Evolutionary conservation across 2,113 vertebrate species (phyloP), one percentile per base, ranked within the genome.

Genomic region (Aptenodytes forsteri): DNA sequence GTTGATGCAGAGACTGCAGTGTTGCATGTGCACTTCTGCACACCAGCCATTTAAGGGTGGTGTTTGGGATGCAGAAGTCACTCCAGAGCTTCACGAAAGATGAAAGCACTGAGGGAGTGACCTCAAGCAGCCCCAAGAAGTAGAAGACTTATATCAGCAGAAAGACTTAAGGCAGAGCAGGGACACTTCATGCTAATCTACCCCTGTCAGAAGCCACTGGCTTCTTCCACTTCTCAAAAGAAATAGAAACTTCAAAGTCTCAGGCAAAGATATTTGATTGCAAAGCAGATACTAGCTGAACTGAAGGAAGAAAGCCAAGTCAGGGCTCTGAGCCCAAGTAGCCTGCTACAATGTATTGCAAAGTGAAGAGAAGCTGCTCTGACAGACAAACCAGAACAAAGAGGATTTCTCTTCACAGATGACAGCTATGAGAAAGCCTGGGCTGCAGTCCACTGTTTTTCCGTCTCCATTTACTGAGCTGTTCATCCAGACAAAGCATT

Each of bases 401-500:
- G 11, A 47, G 19, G 20, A 55, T 62, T 76, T 65, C 88, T 90
- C 30, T 47, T 47, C 47, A 20, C 44, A 82, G 46, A 54, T 47
- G 55, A 75, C 61, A 87, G 90, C 62, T 83, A 21, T 11, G 16
- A 81, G 72, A 50, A 87, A 81, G 44, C 32, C 80, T 65, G 38
- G 87, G 76, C 67, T 76, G 65, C 55, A 65, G 47, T 4, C 56
- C 59, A 10, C 50, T 30, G 29, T 38, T 62, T 29, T 75, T 49
- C 55, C 20, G 3, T 61, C 55, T 4, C 30, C 34, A 4, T 75
- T 44, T 58, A 17, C 65, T 36, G 29, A 78, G 56, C 40, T 2
- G 0, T 8, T 58, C 32, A 20, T 8, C 27, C 0, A 0, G 61
- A 30, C 82, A 72, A 46, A 81, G 50, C 40, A 27, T 7, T 82